Percentiles rank a stretch among this genome's conserved stretches.
These are phyloP conservation scores for Sylvilagus bachmani DNA, from an alignment of 2,113 vertebrate genomes.

Conservation along the genomic window DNA sequence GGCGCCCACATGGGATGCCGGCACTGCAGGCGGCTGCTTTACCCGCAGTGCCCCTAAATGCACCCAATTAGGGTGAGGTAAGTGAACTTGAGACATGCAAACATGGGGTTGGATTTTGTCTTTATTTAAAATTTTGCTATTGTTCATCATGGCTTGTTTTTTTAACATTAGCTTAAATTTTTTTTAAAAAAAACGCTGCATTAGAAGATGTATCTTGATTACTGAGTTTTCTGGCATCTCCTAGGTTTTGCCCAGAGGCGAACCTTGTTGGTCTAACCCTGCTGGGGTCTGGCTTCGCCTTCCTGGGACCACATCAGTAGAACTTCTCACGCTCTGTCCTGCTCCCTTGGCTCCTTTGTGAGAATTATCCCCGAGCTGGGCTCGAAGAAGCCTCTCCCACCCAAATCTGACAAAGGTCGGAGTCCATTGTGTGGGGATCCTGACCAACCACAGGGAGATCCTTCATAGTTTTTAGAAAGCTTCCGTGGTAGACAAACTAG, in stretches of 20 bases:
- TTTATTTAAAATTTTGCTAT: not conserved
- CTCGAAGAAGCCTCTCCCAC: not conserved
- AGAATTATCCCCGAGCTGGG: not conserved
- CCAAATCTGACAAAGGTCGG: not conserved
- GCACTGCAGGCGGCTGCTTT: too few species aligned
- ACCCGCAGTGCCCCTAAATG: too few species aligned
- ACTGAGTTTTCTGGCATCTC: not conserved
- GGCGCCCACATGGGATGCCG: too few species aligned
- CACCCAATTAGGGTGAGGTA: not conserved
- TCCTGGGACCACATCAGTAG: not conserved
- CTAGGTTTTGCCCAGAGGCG: not conserved
- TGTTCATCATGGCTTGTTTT: not conserved
- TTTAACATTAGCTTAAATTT: not conserved
- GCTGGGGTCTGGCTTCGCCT: not conserved
- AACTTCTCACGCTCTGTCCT: not conserved
- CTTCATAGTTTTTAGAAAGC: not conserved
- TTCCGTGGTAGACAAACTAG: not conserved
- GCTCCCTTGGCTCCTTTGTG: not conserved
- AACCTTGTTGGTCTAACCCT: not conserved
- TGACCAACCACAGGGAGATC: not conserved
- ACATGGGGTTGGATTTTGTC: not conserved
- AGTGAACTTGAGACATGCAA: not conserved
- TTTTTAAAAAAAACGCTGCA: not conserved
- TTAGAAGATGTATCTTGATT: not conserved
- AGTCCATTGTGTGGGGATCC: not conserved